A percentile compares a stretch with the other conserved stretches of the same genome.
Evolutionary conservation across 2,888 invertebrate genomes (phyloP).

Genomic region (Andricus quercusramuli): DNA sequence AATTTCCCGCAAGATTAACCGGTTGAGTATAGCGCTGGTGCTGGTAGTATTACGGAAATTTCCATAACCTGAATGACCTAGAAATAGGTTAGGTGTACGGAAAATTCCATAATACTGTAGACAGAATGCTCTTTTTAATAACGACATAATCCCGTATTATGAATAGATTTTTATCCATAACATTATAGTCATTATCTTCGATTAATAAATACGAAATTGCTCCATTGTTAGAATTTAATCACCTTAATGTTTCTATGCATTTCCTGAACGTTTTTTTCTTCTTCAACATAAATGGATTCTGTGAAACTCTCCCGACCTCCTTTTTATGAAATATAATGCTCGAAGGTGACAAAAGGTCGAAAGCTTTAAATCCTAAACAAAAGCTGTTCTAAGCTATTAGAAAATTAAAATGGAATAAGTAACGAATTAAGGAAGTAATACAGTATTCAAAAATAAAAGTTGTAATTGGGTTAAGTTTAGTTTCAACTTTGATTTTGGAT

Average conservation of each 20-base stretch:
- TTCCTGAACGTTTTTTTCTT: background rate
- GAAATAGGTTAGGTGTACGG: no score
- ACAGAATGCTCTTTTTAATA: no score
- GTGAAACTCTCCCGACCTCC: background rate
- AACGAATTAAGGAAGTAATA: no score
- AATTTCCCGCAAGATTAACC: no score
- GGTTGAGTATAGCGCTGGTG: no score
- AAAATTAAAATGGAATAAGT: background rate
- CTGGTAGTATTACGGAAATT: no score
- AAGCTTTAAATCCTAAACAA: background rate
- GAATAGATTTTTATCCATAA: background rate
- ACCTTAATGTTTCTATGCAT: background rate
- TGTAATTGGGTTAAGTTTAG: background rate
- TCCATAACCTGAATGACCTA: no score
- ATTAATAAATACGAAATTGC: background rate
- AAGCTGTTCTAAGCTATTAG: background rate
- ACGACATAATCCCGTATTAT: no score
- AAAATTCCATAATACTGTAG: no score
- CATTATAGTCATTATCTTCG: background rate
- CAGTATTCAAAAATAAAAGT: no score
- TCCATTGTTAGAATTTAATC: background rate
- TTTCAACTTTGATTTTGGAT: background rate
- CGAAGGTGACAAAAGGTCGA: background rate
- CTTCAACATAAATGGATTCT: conserved; percentile 3
- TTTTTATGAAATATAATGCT: conserved; percentile 7